A percentile compares a stretch with the other conserved stretches of the same genome.
These are phyloP conservation scores for Agonopterix alstromeriana DNA, from an alignment of 2,888 invertebrate genomes.

Conservation along the genomic window DNA sequence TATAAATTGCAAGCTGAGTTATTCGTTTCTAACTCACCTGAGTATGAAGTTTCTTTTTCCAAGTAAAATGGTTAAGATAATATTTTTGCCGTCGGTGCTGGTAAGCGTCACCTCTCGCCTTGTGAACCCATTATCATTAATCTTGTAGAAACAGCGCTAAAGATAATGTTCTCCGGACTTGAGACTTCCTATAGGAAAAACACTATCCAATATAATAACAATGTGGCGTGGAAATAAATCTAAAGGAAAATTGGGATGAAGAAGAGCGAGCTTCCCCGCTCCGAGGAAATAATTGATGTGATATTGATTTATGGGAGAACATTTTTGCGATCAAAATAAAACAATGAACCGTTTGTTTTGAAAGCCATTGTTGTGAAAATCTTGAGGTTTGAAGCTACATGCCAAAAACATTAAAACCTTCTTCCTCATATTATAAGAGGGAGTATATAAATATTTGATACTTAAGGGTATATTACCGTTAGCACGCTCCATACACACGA, in stretches of 20 bases:
- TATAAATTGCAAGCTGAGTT: not conserved
- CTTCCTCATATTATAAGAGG: no score
- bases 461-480: no score
- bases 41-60: slow-evolving; percentile 13
- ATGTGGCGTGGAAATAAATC: slow-evolving; percentile 1
- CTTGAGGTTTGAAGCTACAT: no score
- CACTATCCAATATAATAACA: slow-evolving; percentile 35
- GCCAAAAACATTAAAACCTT: no score
- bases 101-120: slow-evolving; percentile 50
- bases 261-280: no score
- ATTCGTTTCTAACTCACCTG: slow-evolving; percentile 15
- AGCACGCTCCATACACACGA: no score
- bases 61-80: slow-evolving; percentile 33
- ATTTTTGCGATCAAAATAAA: no score
- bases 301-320: no score
- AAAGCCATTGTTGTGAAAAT: no score
- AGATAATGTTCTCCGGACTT: slow-evolving; percentile 47
- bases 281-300: no score
- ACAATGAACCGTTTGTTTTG: no score
- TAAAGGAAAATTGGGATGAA: slow-evolving; percentile 1
- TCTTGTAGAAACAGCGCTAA: slow-evolving; percentile 49
- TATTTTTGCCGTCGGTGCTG: slow-evolving; percentile 38
- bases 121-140: slow-evolving; percentile 63
- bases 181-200: slow-evolving; percentile 49
- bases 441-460: no score